These are phyloP conservation scores for Eurytoma californica DNA, from an alignment of 2,888 invertebrate genomes.

Conservation along the genomic window DNA sequence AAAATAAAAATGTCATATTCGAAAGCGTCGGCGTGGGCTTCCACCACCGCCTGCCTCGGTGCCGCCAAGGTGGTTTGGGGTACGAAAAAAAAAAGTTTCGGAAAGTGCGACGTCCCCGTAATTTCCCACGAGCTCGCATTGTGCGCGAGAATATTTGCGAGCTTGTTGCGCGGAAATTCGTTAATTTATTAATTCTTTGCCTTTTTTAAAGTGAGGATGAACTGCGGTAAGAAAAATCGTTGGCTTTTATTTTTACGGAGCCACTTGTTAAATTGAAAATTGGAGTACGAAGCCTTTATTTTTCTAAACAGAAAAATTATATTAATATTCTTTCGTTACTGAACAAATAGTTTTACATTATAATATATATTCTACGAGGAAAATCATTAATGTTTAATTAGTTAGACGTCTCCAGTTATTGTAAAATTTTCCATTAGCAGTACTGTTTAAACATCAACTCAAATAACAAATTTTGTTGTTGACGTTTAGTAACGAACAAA, in stretches of 20 bases:
- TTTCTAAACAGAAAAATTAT: no score
- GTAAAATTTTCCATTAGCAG: no score
- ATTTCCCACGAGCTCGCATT: conserved; percentile 8
- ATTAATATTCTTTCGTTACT: no score
- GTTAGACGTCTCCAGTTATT: no score
- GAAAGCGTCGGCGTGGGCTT: conserved; percentile 12
- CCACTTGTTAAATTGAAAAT: not conserved
- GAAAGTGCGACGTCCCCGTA: conserved; percentile 3
- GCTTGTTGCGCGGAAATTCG: conserved; percentile 8
- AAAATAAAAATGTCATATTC: conserved; percentile 32
- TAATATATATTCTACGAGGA: no score
- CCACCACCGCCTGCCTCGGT: not conserved
- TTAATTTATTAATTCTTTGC: not conserved
- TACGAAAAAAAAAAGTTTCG: conserved; percentile 22
- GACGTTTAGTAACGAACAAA: no score
- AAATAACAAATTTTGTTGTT: no score
- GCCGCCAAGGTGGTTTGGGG: not conserved
- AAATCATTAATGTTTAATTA: no score
- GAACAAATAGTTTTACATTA: no score
- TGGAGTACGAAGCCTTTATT: no score
- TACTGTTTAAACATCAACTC: no score
- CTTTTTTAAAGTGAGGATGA: not conserved
- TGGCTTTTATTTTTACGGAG: not conserved
- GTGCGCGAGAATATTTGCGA: conserved; percentile 1
- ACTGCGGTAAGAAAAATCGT: not conserved